These are phyloP conservation scores for Chymomyza caudatula DNA, from an alignment of 2,888 invertebrate genomes.

Conservation along the genomic window DNA sequence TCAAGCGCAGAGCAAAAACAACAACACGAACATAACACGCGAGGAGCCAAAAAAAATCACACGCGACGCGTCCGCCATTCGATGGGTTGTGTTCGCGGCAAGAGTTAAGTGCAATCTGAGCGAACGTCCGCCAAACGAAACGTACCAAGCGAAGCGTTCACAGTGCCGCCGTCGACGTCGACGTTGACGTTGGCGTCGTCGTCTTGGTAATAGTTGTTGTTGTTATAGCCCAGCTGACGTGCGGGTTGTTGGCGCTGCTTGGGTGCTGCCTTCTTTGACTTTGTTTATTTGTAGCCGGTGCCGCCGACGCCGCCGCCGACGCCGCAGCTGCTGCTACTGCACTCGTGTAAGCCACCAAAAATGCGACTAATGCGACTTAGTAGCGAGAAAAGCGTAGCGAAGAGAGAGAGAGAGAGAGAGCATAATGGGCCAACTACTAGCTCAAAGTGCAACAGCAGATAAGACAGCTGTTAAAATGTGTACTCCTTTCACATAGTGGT, in stretches of 20 bases:
- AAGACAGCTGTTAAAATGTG: background rate
- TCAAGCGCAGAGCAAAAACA: background rate
- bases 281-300: conserved; percentile 20
- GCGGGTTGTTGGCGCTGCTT: background rate
- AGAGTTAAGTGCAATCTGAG: conserved; percentile 71
- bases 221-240: conserved; percentile 2
- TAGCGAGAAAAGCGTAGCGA: conserved; percentile 33
- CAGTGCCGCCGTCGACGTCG: conserved; percentile 16
- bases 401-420: conserved; percentile 17
- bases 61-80: conserved; percentile 29
- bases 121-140: conserved; percentile 21
- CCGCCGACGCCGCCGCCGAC: background rate
- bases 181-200: conserved; percentile 29
- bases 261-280: background rate
- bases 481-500: background rate
- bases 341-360: conserved; percentile 33
- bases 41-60: conserved; percentile 21
- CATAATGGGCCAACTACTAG: background rate
- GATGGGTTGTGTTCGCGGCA: conserved; percentile 64
- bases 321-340: conserved; percentile 24
- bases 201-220: conserved; percentile 14
- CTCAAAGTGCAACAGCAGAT: background rate
- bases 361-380: conserved; percentile 58
- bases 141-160: conserved; percentile 31
- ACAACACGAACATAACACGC: conserved; percentile 29